These are phyloP conservation scores for Abrostola triplasia DNA, from an alignment of 2,888 invertebrate species.

Conservation along the genomic window DNA sequence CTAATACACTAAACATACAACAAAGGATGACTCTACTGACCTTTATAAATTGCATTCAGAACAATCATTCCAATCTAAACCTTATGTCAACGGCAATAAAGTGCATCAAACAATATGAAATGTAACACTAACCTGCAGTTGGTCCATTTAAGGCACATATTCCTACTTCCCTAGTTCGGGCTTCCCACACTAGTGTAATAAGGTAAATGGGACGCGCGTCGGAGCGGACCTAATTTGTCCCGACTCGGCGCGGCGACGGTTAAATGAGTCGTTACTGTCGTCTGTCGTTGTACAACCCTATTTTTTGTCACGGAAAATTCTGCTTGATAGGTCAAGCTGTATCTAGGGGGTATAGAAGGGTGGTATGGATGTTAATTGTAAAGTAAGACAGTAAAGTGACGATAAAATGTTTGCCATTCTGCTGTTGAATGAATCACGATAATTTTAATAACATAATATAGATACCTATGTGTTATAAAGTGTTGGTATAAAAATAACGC, in stretches of 20 bases:
- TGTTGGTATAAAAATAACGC: too few relatives aligned
- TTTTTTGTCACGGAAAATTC: constrained; percentile 12
- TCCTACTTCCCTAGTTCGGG: constrained; percentile 16
- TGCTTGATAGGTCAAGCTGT: not conserved
- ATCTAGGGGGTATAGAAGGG: constrained; percentile 11
- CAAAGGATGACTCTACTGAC: not conserved
- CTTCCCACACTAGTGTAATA: constrained; percentile 50
- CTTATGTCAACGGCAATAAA: not conserved
- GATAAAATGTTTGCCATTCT: not conserved
- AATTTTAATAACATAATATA: too few relatives aligned
- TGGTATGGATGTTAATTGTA: not conserved
- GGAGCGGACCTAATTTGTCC: constrained; percentile 64
- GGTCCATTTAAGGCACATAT: constrained; percentile 2
- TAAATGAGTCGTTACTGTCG: constrained; percentile 13
- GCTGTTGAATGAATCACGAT: too few relatives aligned
- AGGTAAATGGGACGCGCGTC: constrained; percentile 66
- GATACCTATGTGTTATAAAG: too few relatives aligned
- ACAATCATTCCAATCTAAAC: not conserved
- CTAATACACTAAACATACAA: not conserved
- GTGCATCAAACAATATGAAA: not conserved
- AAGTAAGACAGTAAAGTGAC: not conserved
- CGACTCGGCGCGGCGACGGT: constrained; percentile 51
- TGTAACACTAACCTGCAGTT: not conserved
- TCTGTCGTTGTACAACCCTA: constrained; percentile 14
- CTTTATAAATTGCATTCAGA: not conserved